Percentiles rank a stretch among this genome's conserved stretches.
These are phyloP conservation scores for Sceloporus undulatus DNA, from an alignment of 2,113 vertebrate genomes.

Conservation along the genomic window DNA sequence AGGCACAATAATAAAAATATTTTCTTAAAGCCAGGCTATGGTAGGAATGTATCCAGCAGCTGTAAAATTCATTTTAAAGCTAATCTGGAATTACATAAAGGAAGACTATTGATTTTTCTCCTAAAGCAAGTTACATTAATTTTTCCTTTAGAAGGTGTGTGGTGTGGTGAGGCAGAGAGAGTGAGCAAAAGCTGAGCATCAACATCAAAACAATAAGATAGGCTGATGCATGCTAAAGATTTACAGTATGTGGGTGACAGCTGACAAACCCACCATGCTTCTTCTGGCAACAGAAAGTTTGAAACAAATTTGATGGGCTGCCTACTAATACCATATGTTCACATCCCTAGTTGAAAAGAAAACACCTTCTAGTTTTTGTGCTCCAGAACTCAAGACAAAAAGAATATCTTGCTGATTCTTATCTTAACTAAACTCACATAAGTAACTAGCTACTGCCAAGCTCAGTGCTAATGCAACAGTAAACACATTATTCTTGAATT, in stretches of 20 bases:
- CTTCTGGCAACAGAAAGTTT: background rate
- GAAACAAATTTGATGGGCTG: background rate
- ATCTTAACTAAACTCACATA: background rate
- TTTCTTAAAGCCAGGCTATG: slow-evolving; percentile 1
- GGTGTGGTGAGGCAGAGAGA: too few species aligned
- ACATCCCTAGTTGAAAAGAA: background rate
- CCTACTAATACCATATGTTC: background rate
- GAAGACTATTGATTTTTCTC: background rate
- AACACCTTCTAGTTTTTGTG: background rate
- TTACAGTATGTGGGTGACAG: background rate
- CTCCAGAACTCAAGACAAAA: background rate
- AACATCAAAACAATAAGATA: background rate
- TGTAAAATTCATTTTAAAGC: slow-evolving; percentile 4
- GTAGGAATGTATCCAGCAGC: slow-evolving; percentile 26
- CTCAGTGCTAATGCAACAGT: too few species aligned
- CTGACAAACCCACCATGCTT: background rate
- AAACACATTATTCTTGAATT: background rate
- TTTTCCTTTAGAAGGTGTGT: background rate
- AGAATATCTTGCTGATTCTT: background rate
- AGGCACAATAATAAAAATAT: slow-evolving; percentile 4
- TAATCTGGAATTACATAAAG: slow-evolving; percentile 11
- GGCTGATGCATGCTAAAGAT: background rate
- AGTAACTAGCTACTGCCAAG: background rate
- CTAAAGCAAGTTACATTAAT: background rate
- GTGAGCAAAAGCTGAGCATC: background rate